Base-by-base conservation (phyloP, 2,888 invertebrate genomes). In the Drosophila hamatofila region DNA sequence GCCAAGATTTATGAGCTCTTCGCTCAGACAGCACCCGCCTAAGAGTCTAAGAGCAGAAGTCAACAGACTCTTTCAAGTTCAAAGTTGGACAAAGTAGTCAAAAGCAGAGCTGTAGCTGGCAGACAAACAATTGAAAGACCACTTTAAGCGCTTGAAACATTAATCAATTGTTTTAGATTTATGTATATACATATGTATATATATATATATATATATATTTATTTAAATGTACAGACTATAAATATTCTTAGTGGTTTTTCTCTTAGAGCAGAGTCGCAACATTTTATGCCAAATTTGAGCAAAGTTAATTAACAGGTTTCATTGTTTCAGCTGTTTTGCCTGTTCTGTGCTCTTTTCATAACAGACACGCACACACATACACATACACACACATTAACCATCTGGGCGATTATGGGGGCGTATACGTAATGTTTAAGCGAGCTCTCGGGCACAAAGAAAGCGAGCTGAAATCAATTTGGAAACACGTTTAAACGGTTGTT, bases 251-350 rank as follows among this genome's bases (percentile, higher is more conserved):
- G 41, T 72, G 54, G 21, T 33, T 51, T 70, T 75, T 59, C 59
- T 66, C 64, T 60, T 77, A 44, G 55, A 58, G 41, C 54, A 27
- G 57, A 51, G 66, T 78, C 74, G 84, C 83, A 73, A 89, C 72
- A 81, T 68, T 75, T 89, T 69, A 57, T 84, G 74, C 88, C 88
- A 89, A 89, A 85, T 81, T 84, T 75, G 85, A 71, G 55, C 77
- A 81, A 66, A 81, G 67, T 75, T 89, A 83, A 89, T 85, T 85
- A 85, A 85, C 85, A 74, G 79, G 89, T 89, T 85, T 82, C 72
- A 85, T 85, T 88, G 79, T 88, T 73, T 74, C 56, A 66, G 60
- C 46, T 42, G 39, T 74, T 74, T 59, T 65, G 66, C 25, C 58
- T 71, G 65, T 68, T 65, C 55, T 68, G 52, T 57, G 23, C 33